Evolutionary conservation across 2,113 vertebrate species (phyloP).

Genomic region (Plectropomus leopardus): DNA sequence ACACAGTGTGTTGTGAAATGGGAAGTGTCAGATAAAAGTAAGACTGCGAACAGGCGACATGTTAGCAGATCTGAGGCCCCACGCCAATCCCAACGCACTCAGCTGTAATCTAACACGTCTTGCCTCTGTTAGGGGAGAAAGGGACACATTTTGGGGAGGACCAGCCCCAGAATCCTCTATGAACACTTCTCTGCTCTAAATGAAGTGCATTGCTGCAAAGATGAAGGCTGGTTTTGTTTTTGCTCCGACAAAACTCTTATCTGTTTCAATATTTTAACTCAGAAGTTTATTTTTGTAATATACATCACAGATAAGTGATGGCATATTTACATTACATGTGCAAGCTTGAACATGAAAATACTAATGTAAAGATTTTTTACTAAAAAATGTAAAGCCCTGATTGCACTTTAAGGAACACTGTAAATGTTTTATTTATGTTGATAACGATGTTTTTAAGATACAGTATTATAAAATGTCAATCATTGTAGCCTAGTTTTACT

Average conservation of each 20-base stretch:
- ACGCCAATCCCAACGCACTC: background rate
- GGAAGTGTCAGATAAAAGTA: constrained; percentile 58
- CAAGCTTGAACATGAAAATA: background rate
- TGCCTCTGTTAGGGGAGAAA: constrained; percentile 4
- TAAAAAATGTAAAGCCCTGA: background rate
- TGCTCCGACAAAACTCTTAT: background rate
- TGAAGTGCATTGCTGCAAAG: background rate
- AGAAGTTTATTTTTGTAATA: background rate
- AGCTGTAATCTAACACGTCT: constrained; percentile 50
- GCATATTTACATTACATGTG: background rate
- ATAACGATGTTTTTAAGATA: constrained; percentile 3
- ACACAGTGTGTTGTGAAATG: constrained; percentile 53
- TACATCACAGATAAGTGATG: background rate
- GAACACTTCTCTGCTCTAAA: constrained; percentile 10
- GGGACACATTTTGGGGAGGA: background rate
- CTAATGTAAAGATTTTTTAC: background rate
- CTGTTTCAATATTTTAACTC: background rate
- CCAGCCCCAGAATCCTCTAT: background rate
- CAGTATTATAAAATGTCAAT: constrained; percentile 27
- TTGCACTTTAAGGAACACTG: background rate
- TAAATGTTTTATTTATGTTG: background rate
- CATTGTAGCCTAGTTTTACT: constrained; percentile 36
- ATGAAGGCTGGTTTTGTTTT: background rate
- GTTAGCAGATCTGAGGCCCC: constrained; percentile 30
- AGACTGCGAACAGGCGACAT: constrained; percentile 21